phyloP scores from a whole-genome alignment of 1,140 invertebrate species.

The Teleopsis dalmanni region DNA sequence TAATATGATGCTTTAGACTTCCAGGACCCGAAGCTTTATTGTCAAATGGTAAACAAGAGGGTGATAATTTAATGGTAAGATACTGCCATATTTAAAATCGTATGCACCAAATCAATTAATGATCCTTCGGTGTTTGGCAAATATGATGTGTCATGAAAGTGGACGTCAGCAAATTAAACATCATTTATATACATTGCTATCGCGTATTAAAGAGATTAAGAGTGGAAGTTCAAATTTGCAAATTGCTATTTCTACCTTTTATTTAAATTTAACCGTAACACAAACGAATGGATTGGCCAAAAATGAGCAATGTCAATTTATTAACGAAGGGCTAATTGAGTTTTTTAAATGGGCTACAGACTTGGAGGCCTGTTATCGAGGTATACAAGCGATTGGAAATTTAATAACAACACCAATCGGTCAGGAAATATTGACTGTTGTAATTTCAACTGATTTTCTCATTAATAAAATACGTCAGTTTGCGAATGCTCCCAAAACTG shows the following conservation, averaged over 20 bases:
- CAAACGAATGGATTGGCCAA: conserved; percentile 44
- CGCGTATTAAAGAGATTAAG: conserved; percentile 49
- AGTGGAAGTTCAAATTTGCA: conserved; percentile 61
- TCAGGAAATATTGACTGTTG: conserved; percentile 31
- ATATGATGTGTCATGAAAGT: conserved; percentile 60
- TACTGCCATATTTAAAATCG: conserved; percentile 44
- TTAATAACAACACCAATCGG: conserved; percentile 50
- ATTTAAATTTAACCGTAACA: conserved; percentile 68
- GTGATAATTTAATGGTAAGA: conserved; percentile 78
- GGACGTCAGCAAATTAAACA: conserved; percentile 56
- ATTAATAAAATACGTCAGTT: conserved; percentile 37
- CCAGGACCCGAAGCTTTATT: conserved; percentile 68
- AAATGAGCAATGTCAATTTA: conserved; percentile 42
- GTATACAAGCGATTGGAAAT: conserved; percentile 58
- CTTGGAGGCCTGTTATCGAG: conserved; percentile 62
- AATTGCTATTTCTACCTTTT: conserved; percentile 68
- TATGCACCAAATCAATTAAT: conserved; percentile 69
- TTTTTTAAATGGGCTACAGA: conserved; percentile 54
- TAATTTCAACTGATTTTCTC: conserved; percentile 41
- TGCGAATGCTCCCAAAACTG: conserved; percentile 24
- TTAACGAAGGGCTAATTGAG: conserved; percentile 48
- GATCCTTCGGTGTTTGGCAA: conserved; percentile 64
- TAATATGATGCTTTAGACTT: too few species aligned
- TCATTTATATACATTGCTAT: conserved; percentile 52
- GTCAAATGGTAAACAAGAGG: conserved; percentile 69